phyloP scores from a whole-genome alignment of 2,113 vertebrate genomes.

The Dicrurus megarhynchus region DNA sequence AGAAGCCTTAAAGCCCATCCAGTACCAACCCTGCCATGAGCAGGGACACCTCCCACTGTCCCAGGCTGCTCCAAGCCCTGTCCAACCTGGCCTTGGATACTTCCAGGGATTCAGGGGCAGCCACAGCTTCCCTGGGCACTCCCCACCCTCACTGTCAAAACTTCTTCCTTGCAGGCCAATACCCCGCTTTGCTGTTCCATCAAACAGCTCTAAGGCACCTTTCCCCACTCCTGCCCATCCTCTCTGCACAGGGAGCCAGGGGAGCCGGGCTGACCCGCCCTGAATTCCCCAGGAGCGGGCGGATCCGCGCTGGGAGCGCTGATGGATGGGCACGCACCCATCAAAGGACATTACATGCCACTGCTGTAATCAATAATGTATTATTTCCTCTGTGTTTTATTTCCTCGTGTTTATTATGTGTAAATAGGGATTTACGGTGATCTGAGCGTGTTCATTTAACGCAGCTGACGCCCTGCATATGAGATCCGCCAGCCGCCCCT shows the following conservation, averaged over 20 bases:
- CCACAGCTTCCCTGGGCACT: not conserved
- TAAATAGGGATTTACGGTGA: conserved; percentile 69
- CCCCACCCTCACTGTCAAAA: rapidly evolving
- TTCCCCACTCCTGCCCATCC: not conserved
- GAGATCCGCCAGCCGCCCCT: not conserved
- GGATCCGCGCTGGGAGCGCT: rapidly evolving
- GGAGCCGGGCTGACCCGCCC: not conserved
- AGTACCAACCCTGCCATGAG: no score
- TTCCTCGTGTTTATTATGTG: conserved; percentile 52
- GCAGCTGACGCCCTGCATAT: conserved; percentile 11
- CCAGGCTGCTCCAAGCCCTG: rapidly evolving
- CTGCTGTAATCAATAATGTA: conserved; percentile 64
- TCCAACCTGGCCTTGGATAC: not conserved
- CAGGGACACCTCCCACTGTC: rapidly evolving
- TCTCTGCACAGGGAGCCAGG: not conserved
- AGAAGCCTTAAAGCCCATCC: not conserved
- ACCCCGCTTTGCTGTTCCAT: rapidly evolving
- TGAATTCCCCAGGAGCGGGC: not conserved
- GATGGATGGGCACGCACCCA: not conserved
- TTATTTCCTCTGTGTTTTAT: conserved; percentile 22
- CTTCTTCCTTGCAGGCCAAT: not conserved
- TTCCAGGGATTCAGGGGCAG: not conserved
- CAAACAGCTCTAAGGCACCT: not conserved
- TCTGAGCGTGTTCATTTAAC: conserved; percentile 26
- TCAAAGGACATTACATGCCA: conserved; percentile 3